Evolutionary conservation across 2,797 vertebrate species (phyloP).

Genomic region (Sarcoramphus papa): DNA sequence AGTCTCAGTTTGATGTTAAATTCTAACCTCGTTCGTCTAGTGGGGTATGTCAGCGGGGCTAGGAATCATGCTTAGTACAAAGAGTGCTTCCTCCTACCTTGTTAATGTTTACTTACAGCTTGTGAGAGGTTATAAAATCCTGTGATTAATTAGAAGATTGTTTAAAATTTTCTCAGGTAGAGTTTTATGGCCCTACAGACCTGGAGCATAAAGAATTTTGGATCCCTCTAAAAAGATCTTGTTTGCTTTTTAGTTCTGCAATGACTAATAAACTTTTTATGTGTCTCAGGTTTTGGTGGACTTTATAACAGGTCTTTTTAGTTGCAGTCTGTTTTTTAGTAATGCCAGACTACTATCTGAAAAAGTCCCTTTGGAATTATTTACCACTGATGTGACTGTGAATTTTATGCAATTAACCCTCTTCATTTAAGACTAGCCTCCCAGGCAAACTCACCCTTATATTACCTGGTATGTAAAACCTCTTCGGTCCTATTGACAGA

Average conservation of each 20-base stretch:
- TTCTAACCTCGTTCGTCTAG: neutral
- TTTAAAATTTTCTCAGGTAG: conserved; percentile 56
- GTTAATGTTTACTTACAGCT: conserved; percentile 42
- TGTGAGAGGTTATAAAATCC: conserved; percentile 43
- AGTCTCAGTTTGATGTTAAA: neutral
- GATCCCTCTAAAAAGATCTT: conserved; percentile 44
- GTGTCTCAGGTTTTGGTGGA: conserved; percentile 49
- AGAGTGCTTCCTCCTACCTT: conserved; percentile 29
- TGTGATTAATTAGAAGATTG: conserved; percentile 58
- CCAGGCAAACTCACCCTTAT: neutral
- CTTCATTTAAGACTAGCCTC: neutral
- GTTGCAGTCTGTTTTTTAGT: conserved; percentile 5
- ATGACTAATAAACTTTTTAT: conserved; percentile 67
- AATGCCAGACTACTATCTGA: conserved; percentile 15
- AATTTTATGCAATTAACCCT: conserved; percentile 57
- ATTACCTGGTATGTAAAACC: neutral
- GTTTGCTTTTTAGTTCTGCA: conserved; percentile 58
- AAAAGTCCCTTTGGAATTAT: conserved; percentile 37
- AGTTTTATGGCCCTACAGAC: conserved; percentile 42
- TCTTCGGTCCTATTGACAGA: neutral
- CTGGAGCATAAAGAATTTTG: conserved; percentile 30
- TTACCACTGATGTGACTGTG: conserved; percentile 23
- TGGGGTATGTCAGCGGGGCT: neutral
- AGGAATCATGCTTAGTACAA: neutral
- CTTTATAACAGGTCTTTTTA: conserved; percentile 44